Base-by-base conservation (phyloP, 92 coral and sea anemone genomes). In the Meandrina meandrites region DNA sequence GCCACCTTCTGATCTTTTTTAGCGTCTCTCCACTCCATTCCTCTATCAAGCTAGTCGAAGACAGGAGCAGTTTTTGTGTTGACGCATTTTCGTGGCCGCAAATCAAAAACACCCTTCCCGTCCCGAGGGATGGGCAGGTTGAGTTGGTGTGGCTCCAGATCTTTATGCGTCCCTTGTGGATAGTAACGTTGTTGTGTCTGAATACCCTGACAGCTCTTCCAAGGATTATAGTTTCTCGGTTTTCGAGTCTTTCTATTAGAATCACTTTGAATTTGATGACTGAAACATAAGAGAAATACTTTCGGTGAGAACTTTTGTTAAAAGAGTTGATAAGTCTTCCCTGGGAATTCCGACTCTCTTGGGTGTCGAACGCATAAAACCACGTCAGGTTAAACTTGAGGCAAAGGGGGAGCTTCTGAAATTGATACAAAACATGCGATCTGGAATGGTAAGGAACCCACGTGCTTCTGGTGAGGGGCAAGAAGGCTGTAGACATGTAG, bases 1-100 rank as follows among this genome's bases (percentile, higher is more conserved):
- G 67, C 78, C 88, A 85, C 35, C 4, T 31, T 77, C 51, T 69
- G 64, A 85, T 45, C 34, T 85, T 62, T 62, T 13, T 64, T 62
- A 9, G 6, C 22, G 76, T 28, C n/a, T 66, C n/a, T 24, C 34
- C 66, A 30, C 66, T 76, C 88, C 88, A 85, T 22, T 30, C 40
- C 64, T 75, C 66, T 79, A 85, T 67, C 32, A 85, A 62, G 76
- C 88, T 85, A 5, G 1, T 60, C 34, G 88, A 77, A 18, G 88
- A 60, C 48, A 85, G 48, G 1, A 60, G 82, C 67, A 85, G 67
- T 77, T 76, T 42, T 78, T n/a, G 24, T 42, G 31, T 31, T 2
- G n/a, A 47, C 21, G 66, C n/a, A 34, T 85, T 36, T 37, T 85
- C 88, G 54, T 42, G 36, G 37, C 88, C 88, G 21, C 76, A 57